Evolutionary conservation across 2,888 invertebrate genomes (phyloP).

Genomic region (Saturnia pavonia): DNA sequence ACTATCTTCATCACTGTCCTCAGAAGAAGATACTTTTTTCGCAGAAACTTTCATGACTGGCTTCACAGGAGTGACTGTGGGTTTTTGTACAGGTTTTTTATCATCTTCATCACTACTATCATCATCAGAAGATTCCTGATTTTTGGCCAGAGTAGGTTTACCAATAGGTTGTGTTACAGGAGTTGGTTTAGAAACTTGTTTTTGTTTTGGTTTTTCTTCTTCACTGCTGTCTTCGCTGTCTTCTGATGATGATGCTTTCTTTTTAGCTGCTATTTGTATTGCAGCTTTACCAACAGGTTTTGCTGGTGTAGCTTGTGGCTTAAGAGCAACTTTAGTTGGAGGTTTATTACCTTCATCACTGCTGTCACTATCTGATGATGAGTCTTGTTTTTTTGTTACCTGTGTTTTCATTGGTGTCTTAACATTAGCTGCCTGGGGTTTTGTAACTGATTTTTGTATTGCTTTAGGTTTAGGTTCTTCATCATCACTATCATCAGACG

Average conservation of each 20-base stretch:
- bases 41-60: slow-evolving; percentile 36
- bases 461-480: slow-evolving; percentile 33
- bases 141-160: slow-evolving; percentile 34
- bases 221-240: slow-evolving; percentile 62
- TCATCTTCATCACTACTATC: slow-evolving; percentile 34
- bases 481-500: slow-evolving; percentile 47
- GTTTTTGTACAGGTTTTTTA: slow-evolving; percentile 40
- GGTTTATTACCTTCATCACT: slow-evolving; percentile 51
- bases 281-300: slow-evolving; percentile 32
- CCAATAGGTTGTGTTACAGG: slow-evolving; percentile 32
- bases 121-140: slow-evolving; percentile 48
- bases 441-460: slow-evolving; percentile 33
- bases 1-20: slow-evolving; percentile 53
- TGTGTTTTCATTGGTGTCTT: slow-evolving; percentile 24
- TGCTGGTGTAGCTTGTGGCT: slow-evolving; percentile 32
- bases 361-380: slow-evolving; percentile 62
- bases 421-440: slow-evolving; percentile 33
- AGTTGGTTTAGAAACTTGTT: slow-evolving; percentile 42
- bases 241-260: slow-evolving; percentile 54
- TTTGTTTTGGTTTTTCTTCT: slow-evolving; percentile 52
- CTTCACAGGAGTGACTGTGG: slow-evolving; percentile 30
- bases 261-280: slow-evolving; percentile 30
- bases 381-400: slow-evolving; percentile 37
- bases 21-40: slow-evolving; percentile 55
- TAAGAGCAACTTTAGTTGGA: slow-evolving; percentile 35